Percentiles rank a stretch among this genome's conserved stretches.
Evolutionary conservation across 2,888 invertebrate genomes (phyloP).

Genomic region (Lapara coniferarum): DNA sequence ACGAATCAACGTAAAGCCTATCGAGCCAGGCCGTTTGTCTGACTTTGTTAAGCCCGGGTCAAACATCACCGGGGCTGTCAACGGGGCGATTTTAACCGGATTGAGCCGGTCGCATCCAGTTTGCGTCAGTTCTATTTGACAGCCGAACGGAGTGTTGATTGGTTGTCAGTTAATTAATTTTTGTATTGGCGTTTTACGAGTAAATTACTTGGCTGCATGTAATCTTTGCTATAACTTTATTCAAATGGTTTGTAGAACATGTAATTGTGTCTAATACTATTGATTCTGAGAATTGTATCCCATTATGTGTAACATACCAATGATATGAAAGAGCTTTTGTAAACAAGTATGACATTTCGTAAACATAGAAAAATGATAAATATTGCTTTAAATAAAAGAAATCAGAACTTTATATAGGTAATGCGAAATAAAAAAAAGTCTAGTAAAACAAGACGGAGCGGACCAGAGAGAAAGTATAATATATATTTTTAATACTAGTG

Average conservation of each 20-base stretch:
- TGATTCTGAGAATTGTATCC: too few relatives aligned
- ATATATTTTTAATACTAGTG: too few relatives aligned
- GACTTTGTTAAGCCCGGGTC: conserved; percentile 28
- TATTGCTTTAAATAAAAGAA: too few relatives aligned
- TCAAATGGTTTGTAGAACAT: too few relatives aligned
- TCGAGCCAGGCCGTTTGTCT: conserved; percentile 21
- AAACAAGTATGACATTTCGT: not conserved
- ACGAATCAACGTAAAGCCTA: not conserved
- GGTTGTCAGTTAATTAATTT: conserved; percentile 34
- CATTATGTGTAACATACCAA: not conserved
- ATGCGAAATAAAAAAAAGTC: too few relatives aligned
- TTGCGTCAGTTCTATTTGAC: conserved; percentile 46
- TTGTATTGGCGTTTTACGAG: not conserved
- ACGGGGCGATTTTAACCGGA: conserved; percentile 51
- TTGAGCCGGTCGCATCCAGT: conserved; percentile 51
- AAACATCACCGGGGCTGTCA: conserved; percentile 30
- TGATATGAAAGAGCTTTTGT: too few relatives aligned
- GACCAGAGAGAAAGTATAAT: too few relatives aligned
- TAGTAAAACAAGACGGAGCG: too few relatives aligned
- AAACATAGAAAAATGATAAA: too few relatives aligned
- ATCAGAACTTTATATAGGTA: too few relatives aligned
- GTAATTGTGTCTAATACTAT: not conserved
- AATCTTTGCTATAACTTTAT: too few relatives aligned
- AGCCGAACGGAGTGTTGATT: conserved; percentile 45
- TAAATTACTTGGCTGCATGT: conserved; percentile 1